Evolutionary conservation across 2,888 invertebrate genomes (phyloP).

Genomic region (Oscheius sp.): DNA sequence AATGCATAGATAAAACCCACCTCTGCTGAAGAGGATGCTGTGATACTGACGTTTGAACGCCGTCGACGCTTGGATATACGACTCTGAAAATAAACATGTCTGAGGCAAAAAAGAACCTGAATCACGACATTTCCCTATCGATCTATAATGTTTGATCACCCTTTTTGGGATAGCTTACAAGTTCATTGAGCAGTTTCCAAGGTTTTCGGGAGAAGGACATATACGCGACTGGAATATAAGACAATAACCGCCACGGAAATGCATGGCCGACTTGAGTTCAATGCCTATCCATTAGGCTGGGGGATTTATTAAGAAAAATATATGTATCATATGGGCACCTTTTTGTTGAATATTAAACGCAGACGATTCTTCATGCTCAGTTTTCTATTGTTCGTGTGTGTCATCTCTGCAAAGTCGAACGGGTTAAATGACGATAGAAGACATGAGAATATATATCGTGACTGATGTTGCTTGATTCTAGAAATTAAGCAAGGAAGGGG

Average conservation of each 20-base stretch:
- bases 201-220: slow-evolving; percentile 13
- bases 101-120: slow-evolving; percentile 2
- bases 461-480: no score
- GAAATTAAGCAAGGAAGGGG: no score
- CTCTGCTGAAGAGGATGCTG: slow-evolving; percentile 12
- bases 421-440: no score
- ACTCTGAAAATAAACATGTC: slow-evolving; percentile 25
- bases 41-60: slow-evolving; percentile 22
- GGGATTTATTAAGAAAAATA: slow-evolving; percentile 12
- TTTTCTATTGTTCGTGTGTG: slow-evolving; percentile 14
- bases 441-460: no score
- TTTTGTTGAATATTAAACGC: slow-evolving; percentile 25
- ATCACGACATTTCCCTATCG: neutral
- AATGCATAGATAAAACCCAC: slow-evolving; percentile 22
- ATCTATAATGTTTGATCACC: neutral
- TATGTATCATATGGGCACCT: neutral
- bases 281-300: slow-evolving; percentile 23
- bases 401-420: slow-evolving; percentile 13
- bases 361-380: slow-evolving; percentile 26
- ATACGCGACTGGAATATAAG: neutral
- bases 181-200: slow-evolving; percentile 3
- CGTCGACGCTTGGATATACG: slow-evolving; percentile 25
- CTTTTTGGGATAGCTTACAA: neutral
- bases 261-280: slow-evolving; percentile 28
- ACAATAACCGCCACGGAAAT: slow-evolving; percentile 24